Base-by-base conservation (phyloP, 2,888 invertebrate species). In the Dendrolimus houi region DNA sequence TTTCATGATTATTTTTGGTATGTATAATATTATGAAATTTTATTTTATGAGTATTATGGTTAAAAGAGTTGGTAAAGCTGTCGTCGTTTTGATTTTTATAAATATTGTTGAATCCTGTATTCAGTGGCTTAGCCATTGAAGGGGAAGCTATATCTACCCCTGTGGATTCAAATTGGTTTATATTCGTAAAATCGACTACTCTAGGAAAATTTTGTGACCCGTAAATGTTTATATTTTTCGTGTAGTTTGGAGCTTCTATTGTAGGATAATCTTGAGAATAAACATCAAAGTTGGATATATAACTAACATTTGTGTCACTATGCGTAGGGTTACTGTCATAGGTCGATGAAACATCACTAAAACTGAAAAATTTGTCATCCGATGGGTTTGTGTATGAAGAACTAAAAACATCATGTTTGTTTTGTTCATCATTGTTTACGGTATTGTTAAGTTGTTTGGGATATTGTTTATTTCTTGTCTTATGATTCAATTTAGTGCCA, bases 101-200 rank as follows among this genome's bases (percentile, higher is more conserved):
- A 47, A 10, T 47, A 47, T 10, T 9, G 12, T 47, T 10, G 47
- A 47, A 47, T 47, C 47, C 9, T 47, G 47, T 47, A 47, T 47
- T 47, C 9, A 12, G 9, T 1, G 47, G 47, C 12, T 47, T 47
- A 12, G 9, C 47, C 47, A 12, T 10, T 47, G 47, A 47, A 47
- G 12, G 9, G 6, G 9, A 9, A 10, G 47, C 47, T 47, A 12
- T 47, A 47, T 47, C 47, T 29, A 29, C 29, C 29, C 29, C 29
- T 29, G 6, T 29, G 29, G 29, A 29, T 2, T 47, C 47, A 47
- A 47, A 76, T 56, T 77, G 78, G 55, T 80, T 81, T 12, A 75
- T 63, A 60, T 84, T 84, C 1, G 87, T 87, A 62, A 87, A 90
- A 69, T 89, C 89, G 7, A 87, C 72, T 1, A 87, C 80, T 73